These are phyloP conservation scores for Okamejei kenojei DNA, from an alignment of 2,797 vertebrate genomes.

Conservation along the genomic window DNA sequence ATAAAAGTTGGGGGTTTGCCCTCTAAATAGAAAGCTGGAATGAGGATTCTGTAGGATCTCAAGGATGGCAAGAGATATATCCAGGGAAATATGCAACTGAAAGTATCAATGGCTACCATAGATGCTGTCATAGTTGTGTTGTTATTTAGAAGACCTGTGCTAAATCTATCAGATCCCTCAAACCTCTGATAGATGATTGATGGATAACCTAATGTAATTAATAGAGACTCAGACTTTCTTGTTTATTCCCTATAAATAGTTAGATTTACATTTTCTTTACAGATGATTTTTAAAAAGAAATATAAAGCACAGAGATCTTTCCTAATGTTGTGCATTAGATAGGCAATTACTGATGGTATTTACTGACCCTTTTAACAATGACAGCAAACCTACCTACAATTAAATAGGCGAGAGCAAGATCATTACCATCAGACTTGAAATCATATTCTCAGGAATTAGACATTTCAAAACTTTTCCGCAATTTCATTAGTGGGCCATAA, in stretches of 20 bases:
- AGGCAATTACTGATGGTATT: not conserved
- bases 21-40: not conserved
- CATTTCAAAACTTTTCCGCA: conserved; percentile 1
- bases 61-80: not conserved
- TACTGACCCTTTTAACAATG: not conserved
- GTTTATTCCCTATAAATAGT: not conserved
- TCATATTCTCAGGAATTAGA: not conserved
- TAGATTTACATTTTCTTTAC: not conserved
- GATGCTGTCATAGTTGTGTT: not conserved
- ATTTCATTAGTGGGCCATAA: conserved; percentile 16
- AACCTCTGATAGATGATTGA: not conserved
- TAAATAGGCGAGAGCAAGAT: not conserved
- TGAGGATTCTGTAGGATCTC: no score
- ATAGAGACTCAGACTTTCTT: not conserved
- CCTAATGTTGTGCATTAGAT: not conserved
- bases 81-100: no score
- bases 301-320: not conserved
- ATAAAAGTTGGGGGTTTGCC: not conserved
- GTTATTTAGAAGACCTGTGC: not conserved
- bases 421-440: not conserved
- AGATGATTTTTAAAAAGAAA: not conserved
- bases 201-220: not conserved
- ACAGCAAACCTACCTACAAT: not conserved
- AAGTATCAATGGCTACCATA: not conserved
- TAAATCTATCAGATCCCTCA: not conserved